A percentile compares a stretch with the other conserved stretches of the same genome.
phyloP scores from a whole-genome alignment of 2,113 vertebrate genomes.

The Panurus biarmicus region DNA sequence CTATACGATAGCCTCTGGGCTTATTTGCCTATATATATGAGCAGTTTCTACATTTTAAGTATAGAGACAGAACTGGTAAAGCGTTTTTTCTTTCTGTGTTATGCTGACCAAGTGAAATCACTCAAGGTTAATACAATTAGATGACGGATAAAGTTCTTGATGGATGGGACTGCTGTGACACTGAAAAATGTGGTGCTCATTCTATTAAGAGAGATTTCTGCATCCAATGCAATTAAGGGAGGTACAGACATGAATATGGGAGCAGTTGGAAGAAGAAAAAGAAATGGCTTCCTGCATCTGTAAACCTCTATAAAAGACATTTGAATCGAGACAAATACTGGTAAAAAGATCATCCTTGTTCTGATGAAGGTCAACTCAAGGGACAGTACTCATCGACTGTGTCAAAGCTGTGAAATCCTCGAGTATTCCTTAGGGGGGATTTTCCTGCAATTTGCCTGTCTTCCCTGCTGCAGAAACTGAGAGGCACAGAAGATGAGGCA shows the following conservation, averaged over 20 bases:
- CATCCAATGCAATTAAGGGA: not conserved
- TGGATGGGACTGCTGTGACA: slow-evolving; percentile 5
- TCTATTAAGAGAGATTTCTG: slow-evolving; percentile 10
- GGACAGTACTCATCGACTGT: not conserved
- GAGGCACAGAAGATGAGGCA: not conserved
- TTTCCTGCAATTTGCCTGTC: not conserved
- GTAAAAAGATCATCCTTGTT: not conserved
- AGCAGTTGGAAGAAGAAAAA: not conserved
- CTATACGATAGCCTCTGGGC: not conserved
- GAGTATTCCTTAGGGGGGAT: not conserved
- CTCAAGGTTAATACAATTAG: slow-evolving; percentile 40
- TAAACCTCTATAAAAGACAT: not conserved
- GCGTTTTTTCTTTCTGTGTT: not conserved
- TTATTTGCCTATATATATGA: not conserved
- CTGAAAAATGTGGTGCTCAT: slow-evolving; percentile 2
- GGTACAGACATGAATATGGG: not conserved
- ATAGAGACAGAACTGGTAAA: not conserved
- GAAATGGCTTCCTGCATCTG: not conserved
- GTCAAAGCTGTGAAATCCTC: not conserved
- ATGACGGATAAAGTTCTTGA: not conserved
- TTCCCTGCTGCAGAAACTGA: not conserved
- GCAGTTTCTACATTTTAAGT: not conserved
- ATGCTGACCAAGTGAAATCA: slow-evolving; percentile 23
- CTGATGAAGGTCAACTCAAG: not conserved
- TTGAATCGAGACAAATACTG: not conserved